Conservation (phyloP, 2,113 vertebrate species). For the Tonatia bakeri region DNA sequence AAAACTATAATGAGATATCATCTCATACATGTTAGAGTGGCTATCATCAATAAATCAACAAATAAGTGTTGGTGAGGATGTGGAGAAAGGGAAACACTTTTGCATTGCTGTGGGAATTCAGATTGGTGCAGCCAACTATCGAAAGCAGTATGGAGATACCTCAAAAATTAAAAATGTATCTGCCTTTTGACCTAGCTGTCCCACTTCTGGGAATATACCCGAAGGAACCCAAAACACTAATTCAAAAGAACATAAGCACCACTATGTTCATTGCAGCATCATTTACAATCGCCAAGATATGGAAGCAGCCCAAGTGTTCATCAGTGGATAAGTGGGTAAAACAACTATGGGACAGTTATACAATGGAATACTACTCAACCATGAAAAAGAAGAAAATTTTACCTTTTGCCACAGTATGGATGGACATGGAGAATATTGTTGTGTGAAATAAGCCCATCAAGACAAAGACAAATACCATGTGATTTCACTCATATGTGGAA, state of each 20-base stretch:
- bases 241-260: not conserved
- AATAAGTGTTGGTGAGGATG: too few relatives aligned
- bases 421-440: not conserved
- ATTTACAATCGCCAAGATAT: not conserved
- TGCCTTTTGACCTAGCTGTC: not conserved
- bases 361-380: not conserved
- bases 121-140: not conserved
- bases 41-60: too few relatives aligned
- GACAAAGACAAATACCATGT: not conserved
- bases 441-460: not conserved
- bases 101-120: not conserved
- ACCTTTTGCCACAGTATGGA: not conserved
- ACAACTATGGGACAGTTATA: not conserved
- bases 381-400: not conserved
- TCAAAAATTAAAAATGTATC: not conserved
- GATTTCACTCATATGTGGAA: not conserved
- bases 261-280: not conserved
- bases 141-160: not conserved
- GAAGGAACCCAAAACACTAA: not conserved
- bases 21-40: too few relatives aligned
- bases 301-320: not conserved
- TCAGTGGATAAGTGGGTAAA: not conserved
- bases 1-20: too few relatives aligned
- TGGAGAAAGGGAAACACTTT: too few relatives aligned
- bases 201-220: not conserved